Base-by-base conservation (phyloP, 2,888 invertebrate species). In the Scelioninae gen. 2 region DNA sequence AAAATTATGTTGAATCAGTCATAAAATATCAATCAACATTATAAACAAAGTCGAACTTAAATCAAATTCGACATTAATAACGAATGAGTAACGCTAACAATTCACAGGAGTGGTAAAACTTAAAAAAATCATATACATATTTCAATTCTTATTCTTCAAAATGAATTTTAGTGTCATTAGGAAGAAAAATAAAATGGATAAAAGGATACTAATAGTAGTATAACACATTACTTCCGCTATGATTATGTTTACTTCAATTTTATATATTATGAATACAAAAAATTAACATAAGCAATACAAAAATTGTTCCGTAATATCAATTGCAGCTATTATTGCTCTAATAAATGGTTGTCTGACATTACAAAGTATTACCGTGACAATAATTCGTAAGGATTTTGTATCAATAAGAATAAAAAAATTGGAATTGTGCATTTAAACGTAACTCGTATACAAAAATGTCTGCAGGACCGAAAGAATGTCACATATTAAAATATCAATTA, bases 381-480 rank as follows among this genome's bases (percentile, higher is more conserved):
- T 11, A 9, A 39, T 39, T 18, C 39, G 18, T 18, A 7, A 16
- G 10, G 7, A 39, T 10, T 2, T 22, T 31, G 10, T 31, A 31
- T 7, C 31, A 31, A 28, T 22, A 13, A 22, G 13, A 45, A 9
- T 11, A 25, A 46, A 1, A 28, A 28, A 10, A 2, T 41, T n/a
- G 1, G 2, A 18, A 41, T 41, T 28, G 15, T 39, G 39, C 22
- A 15, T 22, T 39, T 9, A 18, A n/a, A 10, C 22, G 2, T 10
- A 46, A 46, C 9, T 25, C 15, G n/a, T 22, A 5, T 22, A 19
- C 5, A 19, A 10, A 2, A 57, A 43, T 10, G 6, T 31, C 22
- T 18, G 43, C 69, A 69, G 55, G 48, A 33, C 69, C 25, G 55
- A 61, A 45, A 55, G 69, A 55, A 61, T 18, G 18, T 45, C n/a